Base-by-base conservation (phyloP, 2,113 vertebrate genomes). In the Caloenas nicobarica region DNA sequence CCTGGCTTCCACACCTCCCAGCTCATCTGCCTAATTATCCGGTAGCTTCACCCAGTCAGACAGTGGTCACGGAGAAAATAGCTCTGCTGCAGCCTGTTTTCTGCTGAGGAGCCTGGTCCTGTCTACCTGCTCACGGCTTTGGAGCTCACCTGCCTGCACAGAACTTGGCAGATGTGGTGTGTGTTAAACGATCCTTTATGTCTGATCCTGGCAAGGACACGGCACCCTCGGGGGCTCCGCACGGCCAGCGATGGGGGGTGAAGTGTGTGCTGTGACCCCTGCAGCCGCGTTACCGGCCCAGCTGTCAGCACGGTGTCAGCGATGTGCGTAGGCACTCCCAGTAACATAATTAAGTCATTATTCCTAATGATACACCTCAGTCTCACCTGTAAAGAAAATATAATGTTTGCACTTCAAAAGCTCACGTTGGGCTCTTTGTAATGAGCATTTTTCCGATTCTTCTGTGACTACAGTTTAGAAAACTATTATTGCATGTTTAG, bases 341-440 rank as follows among this genome's bases (percentile, higher is more conserved):
- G 78, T 77, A 40, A 56, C 62, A 16, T 42, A 34, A 83, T 86
- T 83, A 80, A 92, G 48, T 87, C 89, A 54, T 92, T 95, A 89
- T 66, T 61, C 61, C 88, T 93, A 81, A 91, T 77, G 82, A 88
- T 17, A 53, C 46, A 10, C 80, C 86, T 51, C 56, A 66, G 16
- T 56, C 89, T 84, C 81, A 81, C 62, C 73, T 79, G 69, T 78
- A 86, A 97, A 97, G 86, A 80, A 94, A 96, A 91, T 53, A 80
- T 24, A 93, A 44, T 73, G 54, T 79, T 97, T 93, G 91, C 66
- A 61, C 95, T 96, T 96, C 79, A 91, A 81, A 88, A 61, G 36
- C 88, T 96, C 57, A 33, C 26, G 48, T 16, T 77, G 76, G 92
- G 42, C 10, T 38, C 82, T 91, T 88, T 91, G 69, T 81, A 95